Conservation (phyloP, 2,888 invertebrate species). For the Copidosoma aretas region DNA sequence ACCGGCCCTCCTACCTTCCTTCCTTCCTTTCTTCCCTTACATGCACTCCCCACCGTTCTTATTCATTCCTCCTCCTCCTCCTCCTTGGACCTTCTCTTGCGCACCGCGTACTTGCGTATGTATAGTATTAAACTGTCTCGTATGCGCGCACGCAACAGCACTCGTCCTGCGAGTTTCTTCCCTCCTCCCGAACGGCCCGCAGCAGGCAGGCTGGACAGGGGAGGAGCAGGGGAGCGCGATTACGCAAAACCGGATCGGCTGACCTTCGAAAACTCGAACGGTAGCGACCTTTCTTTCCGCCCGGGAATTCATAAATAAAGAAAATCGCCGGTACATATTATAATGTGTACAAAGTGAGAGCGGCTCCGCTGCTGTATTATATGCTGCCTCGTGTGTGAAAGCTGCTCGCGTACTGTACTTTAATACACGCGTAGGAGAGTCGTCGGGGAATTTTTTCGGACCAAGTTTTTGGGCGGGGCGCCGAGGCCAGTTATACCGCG, state of each 20-base stretch:
- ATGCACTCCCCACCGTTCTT: neutral
- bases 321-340: slow-evolving; percentile 16
- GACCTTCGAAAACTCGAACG: slow-evolving; percentile 42
- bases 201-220: too few species aligned
- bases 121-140: too few species aligned
- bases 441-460: too few species aligned
- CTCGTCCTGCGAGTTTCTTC: slow-evolving; percentile 22
- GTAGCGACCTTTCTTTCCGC: slow-evolving; percentile 36
- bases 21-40: neutral
- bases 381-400: too few species aligned
- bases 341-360: too few species aligned
- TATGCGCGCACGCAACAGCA: neutral
- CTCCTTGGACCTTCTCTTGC: neutral
- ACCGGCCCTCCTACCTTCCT: neutral
- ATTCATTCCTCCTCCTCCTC: slow-evolving; percentile 5
- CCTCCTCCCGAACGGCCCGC: slow-evolving; percentile 13
- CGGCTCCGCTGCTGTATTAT: too few species aligned
- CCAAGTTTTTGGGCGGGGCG: too few species aligned
- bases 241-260: slow-evolving; percentile 43
- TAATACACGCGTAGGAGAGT: too few species aligned
- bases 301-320: slow-evolving; percentile 37
- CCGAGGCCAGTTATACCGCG: too few species aligned
- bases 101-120: neutral
- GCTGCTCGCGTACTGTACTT: too few species aligned
- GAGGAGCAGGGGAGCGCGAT: slow-evolving; percentile 24